phyloP scores from a whole-genome alignment of 2,888 invertebrate species.

The Ormyrus rosae region DNA sequence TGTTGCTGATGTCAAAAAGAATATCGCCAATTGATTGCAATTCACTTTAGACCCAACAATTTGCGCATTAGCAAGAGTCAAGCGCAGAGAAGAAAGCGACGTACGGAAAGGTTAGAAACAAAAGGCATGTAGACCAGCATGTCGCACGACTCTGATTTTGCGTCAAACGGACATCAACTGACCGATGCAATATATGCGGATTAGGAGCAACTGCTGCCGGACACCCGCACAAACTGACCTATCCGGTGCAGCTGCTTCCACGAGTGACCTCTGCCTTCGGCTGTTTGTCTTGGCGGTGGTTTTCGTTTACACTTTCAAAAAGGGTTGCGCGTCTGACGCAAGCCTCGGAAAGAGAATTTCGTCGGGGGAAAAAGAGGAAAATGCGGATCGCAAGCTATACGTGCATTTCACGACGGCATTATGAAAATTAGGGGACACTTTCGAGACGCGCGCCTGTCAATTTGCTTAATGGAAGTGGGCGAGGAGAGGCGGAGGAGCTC shows the following conservation, averaged over 20 bases:
- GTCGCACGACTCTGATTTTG: constrained; percentile 2
- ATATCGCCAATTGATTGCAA: background rate
- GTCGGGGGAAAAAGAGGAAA: no score
- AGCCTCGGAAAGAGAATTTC: no score
- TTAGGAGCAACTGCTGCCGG: constrained; percentile 44
- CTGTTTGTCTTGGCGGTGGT: background rate
- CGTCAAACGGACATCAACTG: constrained; percentile 39
- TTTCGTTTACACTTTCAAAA: constrained; percentile 8
- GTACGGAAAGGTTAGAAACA: no score
- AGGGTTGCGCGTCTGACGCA: constrained; percentile 5
- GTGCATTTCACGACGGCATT: constrained; percentile 58
- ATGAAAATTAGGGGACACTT: constrained; percentile 68
- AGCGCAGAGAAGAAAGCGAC: no score
- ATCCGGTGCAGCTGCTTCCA: constrained; percentile 52
- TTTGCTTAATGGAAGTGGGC: constrained; percentile 68
- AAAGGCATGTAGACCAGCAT: background rate
- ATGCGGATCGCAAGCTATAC: no score
- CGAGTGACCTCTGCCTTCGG: background rate
- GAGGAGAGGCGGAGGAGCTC: constrained; percentile 13
- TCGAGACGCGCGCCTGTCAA: constrained; percentile 60
- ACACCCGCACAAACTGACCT: constrained; percentile 40
- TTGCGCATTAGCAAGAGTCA: no score
- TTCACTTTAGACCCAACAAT: background rate
- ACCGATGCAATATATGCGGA: constrained; percentile 53
- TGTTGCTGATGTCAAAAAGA: background rate